Conservation (phyloP, 2,113 vertebrate genomes). For the Lycocorax pyrrhopterus region DNA sequence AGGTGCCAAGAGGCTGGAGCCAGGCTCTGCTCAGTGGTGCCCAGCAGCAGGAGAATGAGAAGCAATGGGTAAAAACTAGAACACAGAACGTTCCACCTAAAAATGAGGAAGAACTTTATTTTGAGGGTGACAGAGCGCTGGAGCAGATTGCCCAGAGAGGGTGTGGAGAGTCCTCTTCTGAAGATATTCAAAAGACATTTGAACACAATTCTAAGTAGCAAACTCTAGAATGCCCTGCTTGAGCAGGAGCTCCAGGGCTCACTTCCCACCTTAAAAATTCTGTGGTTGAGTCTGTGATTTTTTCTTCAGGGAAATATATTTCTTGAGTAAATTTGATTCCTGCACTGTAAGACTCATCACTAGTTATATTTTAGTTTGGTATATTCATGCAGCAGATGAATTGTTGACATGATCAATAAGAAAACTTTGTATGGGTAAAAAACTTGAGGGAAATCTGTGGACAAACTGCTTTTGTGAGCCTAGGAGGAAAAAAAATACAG, state of each 20-base stretch:
- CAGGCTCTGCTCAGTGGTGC: not conserved
- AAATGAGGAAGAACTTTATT: not conserved
- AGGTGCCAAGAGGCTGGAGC: not conserved
- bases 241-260: not conserved
- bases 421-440: not conserved
- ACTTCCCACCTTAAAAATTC: not conserved
- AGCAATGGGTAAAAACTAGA: not conserved
- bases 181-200: not conserved
- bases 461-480: not conserved
- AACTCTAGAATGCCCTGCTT: accelerated
- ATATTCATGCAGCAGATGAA: not conserved
- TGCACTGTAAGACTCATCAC: not conserved
- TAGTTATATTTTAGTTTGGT: not conserved
- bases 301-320: not conserved
- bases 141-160: not conserved
- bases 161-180: not conserved
- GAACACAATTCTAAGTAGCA: not conserved
- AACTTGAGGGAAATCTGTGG: not conserved
- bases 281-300: not conserved
- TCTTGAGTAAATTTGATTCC: not conserved
- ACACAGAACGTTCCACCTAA: not conserved
- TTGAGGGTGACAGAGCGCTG: not conserved
- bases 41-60: not conserved
- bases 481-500: not conserved
- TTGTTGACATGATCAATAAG: not conserved